Conservation (phyloP, 2,888 invertebrate species). For the Tortricodes alternella region DNA sequence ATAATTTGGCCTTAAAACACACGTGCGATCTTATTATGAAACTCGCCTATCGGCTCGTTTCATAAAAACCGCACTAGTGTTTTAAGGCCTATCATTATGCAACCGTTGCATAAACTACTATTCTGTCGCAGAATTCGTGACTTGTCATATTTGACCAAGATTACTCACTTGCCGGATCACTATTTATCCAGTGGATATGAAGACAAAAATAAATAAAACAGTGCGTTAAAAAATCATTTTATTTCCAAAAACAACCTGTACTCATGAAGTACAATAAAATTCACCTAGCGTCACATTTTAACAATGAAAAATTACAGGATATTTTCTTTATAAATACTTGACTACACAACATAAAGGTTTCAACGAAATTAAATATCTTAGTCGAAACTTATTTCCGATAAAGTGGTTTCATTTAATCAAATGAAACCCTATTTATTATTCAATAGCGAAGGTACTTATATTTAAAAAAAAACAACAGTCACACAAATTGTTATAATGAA, state of each 20-base stretch:
- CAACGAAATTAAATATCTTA: conserved; percentile 21
- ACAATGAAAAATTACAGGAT: conserved; percentile 65
- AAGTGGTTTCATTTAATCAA: neutral
- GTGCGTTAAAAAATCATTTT: conserved; percentile 51
- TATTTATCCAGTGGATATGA: neutral
- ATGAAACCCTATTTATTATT: neutral
- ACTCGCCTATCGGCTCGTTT: no score
- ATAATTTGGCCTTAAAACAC: no score
- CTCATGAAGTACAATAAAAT: conserved; percentile 67
- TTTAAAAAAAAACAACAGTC: neutral
- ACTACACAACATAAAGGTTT: conserved; percentile 8
- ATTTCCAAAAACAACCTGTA: conserved; percentile 70
- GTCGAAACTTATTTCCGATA: conserved; percentile 24
- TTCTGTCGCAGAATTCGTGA: no score
- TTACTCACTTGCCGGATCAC: neutral
- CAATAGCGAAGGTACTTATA: neutral
- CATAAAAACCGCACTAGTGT: no score
- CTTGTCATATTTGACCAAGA: neutral
- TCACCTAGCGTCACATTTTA: conserved; percentile 61
- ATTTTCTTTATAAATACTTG: conserved; percentile 33
- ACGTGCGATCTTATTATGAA: no score
- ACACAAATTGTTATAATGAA: no score
- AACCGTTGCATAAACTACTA: no score
- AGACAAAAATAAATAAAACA: conserved; percentile 24
- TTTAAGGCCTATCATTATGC: no score